Percentiles rank a stretch among this genome's conserved stretches.
phyloP scores from a whole-genome alignment of 2,797 vertebrate species.

The Sebastolobus alascanus region DNA sequence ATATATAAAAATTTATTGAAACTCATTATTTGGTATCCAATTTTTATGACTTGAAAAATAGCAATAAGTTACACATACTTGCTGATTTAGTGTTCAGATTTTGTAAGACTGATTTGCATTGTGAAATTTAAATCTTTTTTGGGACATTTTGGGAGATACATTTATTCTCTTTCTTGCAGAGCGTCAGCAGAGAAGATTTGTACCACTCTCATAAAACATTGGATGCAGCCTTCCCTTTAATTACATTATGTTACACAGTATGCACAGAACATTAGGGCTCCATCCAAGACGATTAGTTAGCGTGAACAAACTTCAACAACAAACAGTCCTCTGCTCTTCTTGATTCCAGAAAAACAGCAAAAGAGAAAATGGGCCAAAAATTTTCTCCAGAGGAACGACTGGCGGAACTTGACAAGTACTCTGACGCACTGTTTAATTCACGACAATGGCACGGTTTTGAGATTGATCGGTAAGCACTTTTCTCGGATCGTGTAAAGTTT shows the following conservation, averaged over 20 bases:
- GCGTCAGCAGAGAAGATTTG: too few species aligned
- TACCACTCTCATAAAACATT: too few species aligned
- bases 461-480: not conserved
- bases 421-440: not conserved
- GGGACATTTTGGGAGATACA: fast-evolving
- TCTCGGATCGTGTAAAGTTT: too few species aligned
- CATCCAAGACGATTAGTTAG: too few species aligned
- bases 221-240: too few species aligned
- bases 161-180: fast-evolving
- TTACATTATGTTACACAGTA: too few species aligned
- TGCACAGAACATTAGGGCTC: too few species aligned
- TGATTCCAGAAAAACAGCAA: not conserved
- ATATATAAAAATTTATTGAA: too few species aligned
- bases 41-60: not conserved
- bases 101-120: too few species aligned
- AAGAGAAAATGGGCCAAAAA: not conserved
- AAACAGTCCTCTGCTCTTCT: not conserved
- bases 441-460: not conserved
- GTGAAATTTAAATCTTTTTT: too few species aligned
- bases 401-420: not conserved
- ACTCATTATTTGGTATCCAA: fast-evolving
- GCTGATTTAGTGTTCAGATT: not conserved
- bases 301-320: too few species aligned
- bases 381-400: not conserved
- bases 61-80: not conserved